phyloP scores from a whole-genome alignment of 53 echinoderm and acorn worm species.

The Echinometra lucunter region DNA sequence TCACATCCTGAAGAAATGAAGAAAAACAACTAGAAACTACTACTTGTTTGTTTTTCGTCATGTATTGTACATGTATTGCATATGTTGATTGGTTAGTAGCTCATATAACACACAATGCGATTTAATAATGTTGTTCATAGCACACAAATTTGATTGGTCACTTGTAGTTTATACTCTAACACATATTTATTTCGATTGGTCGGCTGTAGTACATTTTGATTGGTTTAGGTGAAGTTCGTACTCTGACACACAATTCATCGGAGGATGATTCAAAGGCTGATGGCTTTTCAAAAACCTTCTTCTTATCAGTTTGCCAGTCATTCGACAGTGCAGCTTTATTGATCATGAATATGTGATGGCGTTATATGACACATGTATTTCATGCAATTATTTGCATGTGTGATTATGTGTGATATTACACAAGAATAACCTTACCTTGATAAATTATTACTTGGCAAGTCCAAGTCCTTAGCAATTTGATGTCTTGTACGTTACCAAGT shows the following conservation, averaged over 20 bases:
- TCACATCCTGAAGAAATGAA: too few relatives aligned
- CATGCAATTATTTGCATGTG: background rate
- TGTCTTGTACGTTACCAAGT: too few relatives aligned
- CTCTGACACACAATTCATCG: background rate
- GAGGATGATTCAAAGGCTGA: background rate
- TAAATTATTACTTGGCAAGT: too few relatives aligned
- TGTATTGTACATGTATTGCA: too few relatives aligned
- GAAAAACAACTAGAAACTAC: too few relatives aligned
- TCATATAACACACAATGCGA: too few relatives aligned
- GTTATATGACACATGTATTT: background rate
- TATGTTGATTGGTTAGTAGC: too few relatives aligned
- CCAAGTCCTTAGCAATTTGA: too few relatives aligned
- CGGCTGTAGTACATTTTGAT: background rate
- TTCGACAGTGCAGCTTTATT: background rate
- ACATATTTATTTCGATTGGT: too few relatives aligned
- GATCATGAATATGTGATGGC: background rate
- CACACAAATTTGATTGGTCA: background rate
- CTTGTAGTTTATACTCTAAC: too few relatives aligned
- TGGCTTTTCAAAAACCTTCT: background rate
- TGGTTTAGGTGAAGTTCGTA: background rate
- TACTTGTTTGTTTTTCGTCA: too few relatives aligned
- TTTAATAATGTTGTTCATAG: too few relatives aligned
- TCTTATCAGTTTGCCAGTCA: background rate
- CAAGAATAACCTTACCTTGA: background rate
- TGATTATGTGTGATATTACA: background rate